phyloP scores from a whole-genome alignment of 2,113 vertebrate genomes.

The Phrynosoma blainvillii region DNA sequence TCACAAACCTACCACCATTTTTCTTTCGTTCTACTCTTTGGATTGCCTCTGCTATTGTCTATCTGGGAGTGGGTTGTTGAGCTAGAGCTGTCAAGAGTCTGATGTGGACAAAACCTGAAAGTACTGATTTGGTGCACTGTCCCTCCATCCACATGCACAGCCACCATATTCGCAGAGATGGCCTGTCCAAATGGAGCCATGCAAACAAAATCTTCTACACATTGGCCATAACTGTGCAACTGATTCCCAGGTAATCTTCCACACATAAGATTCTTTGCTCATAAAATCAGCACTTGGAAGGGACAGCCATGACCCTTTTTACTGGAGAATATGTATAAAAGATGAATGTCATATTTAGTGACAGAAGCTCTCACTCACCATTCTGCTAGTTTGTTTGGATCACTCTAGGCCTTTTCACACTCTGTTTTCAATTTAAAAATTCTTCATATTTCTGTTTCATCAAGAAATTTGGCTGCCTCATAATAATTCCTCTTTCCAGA shows the following conservation, averaged over 20 bases:
- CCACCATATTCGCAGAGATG: background rate
- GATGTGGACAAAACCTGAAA: background rate
- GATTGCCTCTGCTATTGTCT: background rate
- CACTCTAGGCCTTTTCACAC: background rate
- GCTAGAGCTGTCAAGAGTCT: background rate
- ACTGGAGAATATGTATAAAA: background rate
- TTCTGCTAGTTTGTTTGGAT: background rate
- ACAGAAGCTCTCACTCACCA: background rate
- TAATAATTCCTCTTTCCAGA: background rate
- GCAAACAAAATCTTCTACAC: background rate
- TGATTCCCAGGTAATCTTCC: background rate
- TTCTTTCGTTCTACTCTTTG: background rate
- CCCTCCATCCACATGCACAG: background rate
- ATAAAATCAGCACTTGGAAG: background rate
- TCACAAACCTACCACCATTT: background rate
- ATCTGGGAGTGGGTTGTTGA: background rate
- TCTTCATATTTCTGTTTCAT: background rate
- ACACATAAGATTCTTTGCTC: background rate
- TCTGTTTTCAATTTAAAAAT: background rate
- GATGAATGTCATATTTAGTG: background rate
- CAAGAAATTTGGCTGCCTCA: background rate
- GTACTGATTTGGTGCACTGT: no score
- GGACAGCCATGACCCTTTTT: background rate
- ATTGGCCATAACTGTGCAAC: background rate
- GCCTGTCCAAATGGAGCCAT: background rate